Evolutionary conservation across 2,888 invertebrate species (phyloP).

Genomic region (Atherix ibis): DNA sequence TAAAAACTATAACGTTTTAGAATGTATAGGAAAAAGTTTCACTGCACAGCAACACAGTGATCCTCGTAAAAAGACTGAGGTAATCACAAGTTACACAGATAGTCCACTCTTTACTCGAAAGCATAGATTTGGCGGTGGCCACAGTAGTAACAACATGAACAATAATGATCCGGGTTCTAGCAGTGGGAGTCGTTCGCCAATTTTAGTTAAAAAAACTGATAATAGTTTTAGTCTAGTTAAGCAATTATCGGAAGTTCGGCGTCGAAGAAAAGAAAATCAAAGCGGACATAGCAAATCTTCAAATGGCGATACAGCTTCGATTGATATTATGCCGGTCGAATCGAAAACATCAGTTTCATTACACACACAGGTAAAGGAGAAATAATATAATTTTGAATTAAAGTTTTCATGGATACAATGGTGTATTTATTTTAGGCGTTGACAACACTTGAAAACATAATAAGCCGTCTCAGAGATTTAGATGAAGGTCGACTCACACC

Average conservation of each 20-base stretch:
- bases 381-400: background rate
- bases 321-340: conserved; percentile 30
- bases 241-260: conserved; percentile 29
- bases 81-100: conserved; percentile 32
- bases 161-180: conserved; percentile 8
- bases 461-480: conserved; percentile 37
- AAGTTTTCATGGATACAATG: background rate
- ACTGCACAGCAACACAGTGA: conserved; percentile 3
- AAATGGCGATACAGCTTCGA: conserved; percentile 12
- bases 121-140: conserved; percentile 26
- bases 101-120: conserved; percentile 33
- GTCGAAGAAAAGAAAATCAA: conserved; percentile 24
- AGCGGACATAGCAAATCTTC: background rate
- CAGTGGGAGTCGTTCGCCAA: conserved; percentile 22
- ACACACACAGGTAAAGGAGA: conserved; percentile 27
- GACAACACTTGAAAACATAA: conserved; percentile 41
- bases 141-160: conserved; percentile 7
- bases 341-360: conserved; percentile 31
- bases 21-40: background rate
- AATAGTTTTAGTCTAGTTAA: conserved; percentile 30
- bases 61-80: conserved; percentile 26
- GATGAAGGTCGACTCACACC: conserved; percentile 37
- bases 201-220: conserved; percentile 26
- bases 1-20: background rate
- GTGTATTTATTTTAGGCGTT: conserved; percentile 29